Conservation (phyloP, 2,113 vertebrate species). For the Theristicus caerulescens region DNA sequence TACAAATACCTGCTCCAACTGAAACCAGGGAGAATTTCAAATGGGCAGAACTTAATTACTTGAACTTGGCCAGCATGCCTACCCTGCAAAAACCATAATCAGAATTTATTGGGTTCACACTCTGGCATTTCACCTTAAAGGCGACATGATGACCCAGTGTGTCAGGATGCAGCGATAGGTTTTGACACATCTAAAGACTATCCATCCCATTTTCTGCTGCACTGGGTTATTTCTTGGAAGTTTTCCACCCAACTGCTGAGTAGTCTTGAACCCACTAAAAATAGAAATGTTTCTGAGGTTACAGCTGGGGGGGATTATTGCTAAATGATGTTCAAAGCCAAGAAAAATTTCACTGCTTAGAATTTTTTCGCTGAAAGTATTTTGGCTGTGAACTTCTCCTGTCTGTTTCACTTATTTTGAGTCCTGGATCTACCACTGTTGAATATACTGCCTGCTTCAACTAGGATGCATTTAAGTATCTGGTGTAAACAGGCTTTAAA, state of each 20-base stretch:
- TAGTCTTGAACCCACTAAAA: neutral
- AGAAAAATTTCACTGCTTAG: neutral
- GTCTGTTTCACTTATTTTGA: neutral
- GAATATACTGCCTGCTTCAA: neutral
- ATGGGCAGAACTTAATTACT: neutral
- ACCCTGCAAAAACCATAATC: neutral
- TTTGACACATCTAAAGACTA: neutral
- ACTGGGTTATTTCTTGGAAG: neutral
- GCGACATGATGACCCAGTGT: neutral
- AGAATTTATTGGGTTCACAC: neutral
- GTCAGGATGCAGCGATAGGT: neutral
- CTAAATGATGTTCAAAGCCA: neutral
- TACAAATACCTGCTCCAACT: neutral
- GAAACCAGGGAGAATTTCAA: neutral
- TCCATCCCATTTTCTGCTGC: neutral
- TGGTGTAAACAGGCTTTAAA: neutral
- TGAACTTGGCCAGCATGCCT: neutral
- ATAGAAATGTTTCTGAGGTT: neutral
- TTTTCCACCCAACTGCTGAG: neutral
- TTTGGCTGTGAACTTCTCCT: neutral
- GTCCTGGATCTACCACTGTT: neutral
- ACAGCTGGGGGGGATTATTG: neutral
- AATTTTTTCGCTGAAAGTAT: neutral
- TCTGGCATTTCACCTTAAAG: neutral
- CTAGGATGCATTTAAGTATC: neutral